phyloP scores from a whole-genome alignment of 2,113 vertebrate genomes.

The Podocnemis expansa region DNA sequence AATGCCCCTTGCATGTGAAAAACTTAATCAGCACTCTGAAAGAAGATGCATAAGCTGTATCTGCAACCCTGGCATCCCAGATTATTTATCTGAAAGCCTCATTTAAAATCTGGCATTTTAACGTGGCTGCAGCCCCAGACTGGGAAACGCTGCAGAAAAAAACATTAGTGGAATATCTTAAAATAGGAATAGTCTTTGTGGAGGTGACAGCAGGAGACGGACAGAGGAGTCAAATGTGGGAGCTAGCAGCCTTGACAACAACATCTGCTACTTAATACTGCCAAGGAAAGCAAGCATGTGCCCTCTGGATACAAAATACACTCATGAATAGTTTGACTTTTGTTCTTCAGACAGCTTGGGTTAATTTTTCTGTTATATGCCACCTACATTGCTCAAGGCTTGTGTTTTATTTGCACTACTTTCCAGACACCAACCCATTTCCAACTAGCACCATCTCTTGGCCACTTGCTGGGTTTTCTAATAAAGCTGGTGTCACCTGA shows the following conservation, averaged over 20 bases:
- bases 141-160: background rate
- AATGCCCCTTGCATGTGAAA: background rate
- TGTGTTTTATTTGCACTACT: background rate
- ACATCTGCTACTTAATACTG: background rate
- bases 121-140: slow-evolving; percentile 34
- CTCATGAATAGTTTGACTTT: background rate
- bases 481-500: background rate
- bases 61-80: background rate
- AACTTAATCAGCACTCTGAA: slow-evolving; percentile 23
- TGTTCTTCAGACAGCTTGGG: background rate
- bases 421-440: background rate
- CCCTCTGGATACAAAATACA: background rate
- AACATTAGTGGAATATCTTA: background rate
- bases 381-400: background rate
- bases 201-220: rapidly evolving
- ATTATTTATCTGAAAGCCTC: background rate
- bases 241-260: background rate
- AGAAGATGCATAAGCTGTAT: background rate
- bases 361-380: background rate
- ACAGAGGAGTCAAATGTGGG: too few species aligned
- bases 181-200: rapidly evolving
- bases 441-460: background rate
- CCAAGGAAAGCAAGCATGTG: rapidly evolving
- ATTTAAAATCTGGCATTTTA: background rate
- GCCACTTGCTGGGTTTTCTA: background rate